Conservation (phyloP, 1,140 invertebrate species). For the Zaprionus inermis region DNA sequence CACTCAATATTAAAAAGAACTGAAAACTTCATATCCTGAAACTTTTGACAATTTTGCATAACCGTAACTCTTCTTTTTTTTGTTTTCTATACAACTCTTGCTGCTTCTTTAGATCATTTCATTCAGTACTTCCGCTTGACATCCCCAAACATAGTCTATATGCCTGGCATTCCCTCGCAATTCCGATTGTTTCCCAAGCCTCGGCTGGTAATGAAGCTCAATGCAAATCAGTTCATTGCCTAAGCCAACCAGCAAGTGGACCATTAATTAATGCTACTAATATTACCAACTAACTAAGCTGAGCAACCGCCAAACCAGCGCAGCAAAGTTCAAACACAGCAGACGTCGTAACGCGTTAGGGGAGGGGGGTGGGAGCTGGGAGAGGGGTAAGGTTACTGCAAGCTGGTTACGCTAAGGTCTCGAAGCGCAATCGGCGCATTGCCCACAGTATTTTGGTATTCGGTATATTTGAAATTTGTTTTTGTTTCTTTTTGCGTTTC, state of each 20-base stretch:
- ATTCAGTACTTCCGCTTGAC: too few species aligned
- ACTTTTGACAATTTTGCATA: too few species aligned
- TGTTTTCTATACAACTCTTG: too few species aligned
- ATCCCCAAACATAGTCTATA: too few species aligned
- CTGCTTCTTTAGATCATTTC: too few species aligned
- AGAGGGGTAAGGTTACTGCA: constrained; percentile 11
- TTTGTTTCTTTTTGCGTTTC: neutral
- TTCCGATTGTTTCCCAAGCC: constrained; percentile 55
- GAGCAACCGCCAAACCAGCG: constrained; percentile 34
- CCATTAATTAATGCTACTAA: constrained; percentile 78
- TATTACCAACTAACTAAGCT: constrained; percentile 64
- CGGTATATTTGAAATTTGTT: neutral
- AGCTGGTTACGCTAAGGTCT: constrained; percentile 34
- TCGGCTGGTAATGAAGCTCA: constrained; percentile 32
- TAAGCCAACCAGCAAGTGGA: constrained; percentile 43
- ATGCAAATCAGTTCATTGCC: constrained; percentile 69
- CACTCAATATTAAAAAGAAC: too few species aligned
- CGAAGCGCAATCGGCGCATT: constrained; percentile 68
- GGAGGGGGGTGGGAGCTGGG: neutral
- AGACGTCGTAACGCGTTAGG: constrained; percentile 56
- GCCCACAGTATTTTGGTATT: constrained; percentile 27
- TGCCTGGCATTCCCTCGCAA: too few species aligned
- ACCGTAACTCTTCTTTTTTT: too few species aligned
- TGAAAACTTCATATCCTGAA: too few species aligned
- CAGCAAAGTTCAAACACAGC: constrained; percentile 61